Evolutionary conservation across 1,140 invertebrate genomes (phyloP).

Genomic region (Aphaenogaster floridana): DNA sequence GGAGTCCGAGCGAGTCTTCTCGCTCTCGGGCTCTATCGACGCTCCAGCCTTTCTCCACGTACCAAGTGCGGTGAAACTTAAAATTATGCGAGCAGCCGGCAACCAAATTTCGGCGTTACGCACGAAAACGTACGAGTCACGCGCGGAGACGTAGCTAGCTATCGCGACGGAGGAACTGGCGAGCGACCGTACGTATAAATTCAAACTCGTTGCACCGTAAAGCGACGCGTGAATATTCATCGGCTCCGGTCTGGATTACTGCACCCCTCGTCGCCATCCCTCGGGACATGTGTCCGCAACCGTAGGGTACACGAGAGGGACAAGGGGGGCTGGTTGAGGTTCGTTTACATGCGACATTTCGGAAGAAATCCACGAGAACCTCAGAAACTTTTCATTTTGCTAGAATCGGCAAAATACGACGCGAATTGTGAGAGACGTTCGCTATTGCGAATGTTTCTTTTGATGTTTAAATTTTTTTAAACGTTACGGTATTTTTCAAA

Average conservation of each 20-base stretch:
- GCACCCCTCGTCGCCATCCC: background rate
- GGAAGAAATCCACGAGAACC: background rate
- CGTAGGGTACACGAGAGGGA: conserved; percentile 10
- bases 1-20: background rate
- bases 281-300: conserved; percentile 48
- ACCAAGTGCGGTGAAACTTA: background rate
- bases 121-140: background rate
- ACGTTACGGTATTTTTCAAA: background rate
- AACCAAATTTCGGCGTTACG: conserved; percentile 38
- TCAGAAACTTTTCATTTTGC: background rate
- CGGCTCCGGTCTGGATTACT: conserved; percentile 39
- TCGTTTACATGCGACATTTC: background rate
- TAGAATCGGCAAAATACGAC: background rate
- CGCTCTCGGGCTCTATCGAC: background rate
- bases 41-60: background rate
- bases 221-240: conserved; percentile 73
- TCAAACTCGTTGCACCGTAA: conserved; percentile 70
- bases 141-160: background rate
- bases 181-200: conserved; percentile 63
- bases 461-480: background rate
- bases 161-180: conserved; percentile 38
- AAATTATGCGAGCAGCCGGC: conserved; percentile 26
- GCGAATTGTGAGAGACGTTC: background rate
- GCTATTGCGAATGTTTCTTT: background rate
- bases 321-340: background rate